Evolutionary conservation across 2,113 vertebrate genomes (phyloP).

Genomic region (Trichechus manatus): DNA sequence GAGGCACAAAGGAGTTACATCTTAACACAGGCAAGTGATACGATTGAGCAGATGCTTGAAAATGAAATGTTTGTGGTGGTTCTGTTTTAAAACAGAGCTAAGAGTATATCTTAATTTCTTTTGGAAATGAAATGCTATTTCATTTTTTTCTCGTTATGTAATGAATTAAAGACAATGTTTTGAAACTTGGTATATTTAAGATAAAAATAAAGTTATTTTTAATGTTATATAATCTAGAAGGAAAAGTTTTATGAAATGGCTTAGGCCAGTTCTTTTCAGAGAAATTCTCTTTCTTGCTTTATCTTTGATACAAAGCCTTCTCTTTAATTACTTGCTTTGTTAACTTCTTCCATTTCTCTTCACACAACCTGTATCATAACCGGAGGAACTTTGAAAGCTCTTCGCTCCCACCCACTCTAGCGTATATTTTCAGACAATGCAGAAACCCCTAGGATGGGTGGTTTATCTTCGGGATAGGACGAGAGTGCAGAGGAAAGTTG

Average conservation of each 20-base stretch:
- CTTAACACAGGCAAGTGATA: conserved; percentile 94
- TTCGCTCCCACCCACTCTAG: neutral
- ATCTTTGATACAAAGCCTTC: neutral
- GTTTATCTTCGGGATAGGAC: neutral
- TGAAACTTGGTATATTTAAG: conserved; percentile 23
- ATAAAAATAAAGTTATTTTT: conserved; percentile 51
- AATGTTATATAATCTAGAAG: neutral
- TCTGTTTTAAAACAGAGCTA: neutral
- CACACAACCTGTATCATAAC: neutral
- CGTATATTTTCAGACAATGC: neutral
- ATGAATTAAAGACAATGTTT: conserved; percentile 10
- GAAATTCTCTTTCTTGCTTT: neutral
- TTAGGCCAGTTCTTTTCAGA: neutral
- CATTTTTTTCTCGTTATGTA: conserved; percentile 46
- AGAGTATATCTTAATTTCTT: conserved; percentile 19
- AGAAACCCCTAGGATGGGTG: neutral
- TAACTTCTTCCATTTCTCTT: neutral
- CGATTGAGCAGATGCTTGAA: neutral
- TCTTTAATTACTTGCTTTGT: neutral
- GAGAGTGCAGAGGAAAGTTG: neutral
- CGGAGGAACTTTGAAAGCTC: neutral
- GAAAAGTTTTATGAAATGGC: neutral
- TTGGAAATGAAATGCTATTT: conserved; percentile 46
- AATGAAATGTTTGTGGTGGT: neutral
- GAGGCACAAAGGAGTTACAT: conserved; percentile 97